Base-by-base conservation (phyloP, 2,113 vertebrate species). In the Zosterops hypoxanthus region DNA sequence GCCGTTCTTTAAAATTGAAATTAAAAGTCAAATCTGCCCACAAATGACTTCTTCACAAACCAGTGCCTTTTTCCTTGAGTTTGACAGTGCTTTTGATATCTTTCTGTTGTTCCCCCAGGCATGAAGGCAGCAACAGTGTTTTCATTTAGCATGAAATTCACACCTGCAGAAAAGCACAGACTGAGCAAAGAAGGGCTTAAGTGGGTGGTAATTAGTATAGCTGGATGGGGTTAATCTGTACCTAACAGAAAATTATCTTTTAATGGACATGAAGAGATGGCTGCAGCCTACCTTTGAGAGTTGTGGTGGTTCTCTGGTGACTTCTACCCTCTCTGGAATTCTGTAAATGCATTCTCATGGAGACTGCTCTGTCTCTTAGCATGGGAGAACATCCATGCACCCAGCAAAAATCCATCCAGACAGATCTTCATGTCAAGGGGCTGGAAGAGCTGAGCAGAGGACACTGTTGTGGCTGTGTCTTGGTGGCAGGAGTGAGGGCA, bases 401-500 rank as follows among this genome's bases (percentile, higher is more conserved):
- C 18, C 21, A 39, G 36, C 6, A 63, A 57, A 57, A 49, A 23
- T 5, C 4, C 2, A 1, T 6, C 8, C 8, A 19, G 10, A 4
- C 36, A 53, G 24, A 7, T 46, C 8, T 49, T 66, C 14, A 8
- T 9, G n/a, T 24, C n/a, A 49, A 71, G 63, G 42, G 33, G 7
- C 11, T 1, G 4, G 23, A n/a, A 21, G 5, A 24, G 25, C 16
- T 5, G 4, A 59, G 19, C 14, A 31, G 18, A 42, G 12, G 15
- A 26, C 12, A 10, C 0, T 0, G 3, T 1, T 33, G 31, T 6
- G 36, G 11, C 10, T 11, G 8, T 3, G 6, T 21, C 5, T 18
- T 20, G 53, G 31, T 16, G 47, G 46, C 36, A 60, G 33, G 24
- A 7, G 11, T 6, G 16, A 81, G 33, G 36, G 61, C 4, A 5